Base-by-base conservation (phyloP, 2,113 vertebrate species). In the Onychorhynchus coronatus region DNA sequence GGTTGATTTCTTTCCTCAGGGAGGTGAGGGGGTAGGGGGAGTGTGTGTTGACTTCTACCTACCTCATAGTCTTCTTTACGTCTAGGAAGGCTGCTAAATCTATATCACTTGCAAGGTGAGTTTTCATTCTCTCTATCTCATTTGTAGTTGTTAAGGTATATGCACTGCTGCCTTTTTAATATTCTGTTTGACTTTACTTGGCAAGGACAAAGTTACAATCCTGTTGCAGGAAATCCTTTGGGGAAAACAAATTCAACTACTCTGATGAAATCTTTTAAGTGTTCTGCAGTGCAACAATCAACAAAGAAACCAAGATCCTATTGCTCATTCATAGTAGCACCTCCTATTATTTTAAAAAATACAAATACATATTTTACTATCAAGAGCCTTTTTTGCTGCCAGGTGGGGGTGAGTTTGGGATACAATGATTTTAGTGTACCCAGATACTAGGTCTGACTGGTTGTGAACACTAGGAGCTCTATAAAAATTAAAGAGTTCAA, bases 91-190 rank as follows among this genome's bases (percentile, higher is more conserved):
- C 41, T 84, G 33, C 15, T 91, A 81, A 87, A 89, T 47, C 55
- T 67, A 4, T 76, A 77, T 37, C 39, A 44, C 42, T 92, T 81
- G 15, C 42, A 89, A 89, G 47, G 63, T 55, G 55, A 82, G 47
- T 17, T 91, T 95, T 88, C 22, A 30, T 84, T 92, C 85, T 53
- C 18, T 63, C 55, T 75, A 63, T 66, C 41, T 74, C 27, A 65
- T 56, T 96, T 93, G 35, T 42, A 71, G 30, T 81, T 91, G 49
- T 79, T 85, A 62, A 53, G 30, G 41, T 88, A 21, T 47, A 70
- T 88, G 66, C 86, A 92, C 74, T 89, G 31, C 67, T 85, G 71
- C 46, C n/a, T 89, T 75, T 85, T 89, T 85, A 92, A 95, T 93
- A 90, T 79, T 85, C 76, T 0, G 0, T 89, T 94, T 81, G 65